Evolutionary conservation across 2,888 invertebrate genomes (phyloP).

Genomic region (Archaeoteleia sp.): DNA sequence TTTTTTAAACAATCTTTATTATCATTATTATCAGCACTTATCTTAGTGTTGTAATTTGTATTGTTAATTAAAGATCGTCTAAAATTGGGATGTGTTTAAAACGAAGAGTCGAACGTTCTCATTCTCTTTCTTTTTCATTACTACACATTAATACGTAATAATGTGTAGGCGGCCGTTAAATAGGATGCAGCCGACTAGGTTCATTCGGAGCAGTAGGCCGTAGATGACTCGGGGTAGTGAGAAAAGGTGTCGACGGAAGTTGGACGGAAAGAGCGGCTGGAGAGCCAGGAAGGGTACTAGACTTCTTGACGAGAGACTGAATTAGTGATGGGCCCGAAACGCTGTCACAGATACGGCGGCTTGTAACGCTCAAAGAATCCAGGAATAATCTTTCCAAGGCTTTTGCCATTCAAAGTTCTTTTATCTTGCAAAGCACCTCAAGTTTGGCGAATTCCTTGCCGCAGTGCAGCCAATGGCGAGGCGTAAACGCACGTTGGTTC

Average conservation of each 20-base stretch:
- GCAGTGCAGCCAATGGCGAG: conserved; percentile 30
- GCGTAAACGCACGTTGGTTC: conserved; percentile 22
- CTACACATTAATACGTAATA: conserved; percentile 48
- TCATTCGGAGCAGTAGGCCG: conserved; percentile 49
- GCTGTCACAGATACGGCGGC: conserved; percentile 39
- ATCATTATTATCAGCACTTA: no score
- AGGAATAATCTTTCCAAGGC: conserved; percentile 38
- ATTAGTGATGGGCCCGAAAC: conserved; percentile 63
- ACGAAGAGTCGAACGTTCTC: neutral
- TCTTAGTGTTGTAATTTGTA: no score
- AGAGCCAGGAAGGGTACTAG: conserved; percentile 56
- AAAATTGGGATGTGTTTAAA: neutral
- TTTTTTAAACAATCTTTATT: no score
- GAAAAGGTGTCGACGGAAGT: conserved; percentile 53
- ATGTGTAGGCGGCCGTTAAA: conserved; percentile 36
- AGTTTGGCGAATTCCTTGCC: conserved; percentile 39
- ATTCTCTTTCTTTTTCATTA: conserved; percentile 3
- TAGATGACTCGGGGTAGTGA: conserved; percentile 50
- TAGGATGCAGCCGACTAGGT: conserved; percentile 27
- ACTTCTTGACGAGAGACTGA: conserved; percentile 65
- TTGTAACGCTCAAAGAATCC: conserved; percentile 32
- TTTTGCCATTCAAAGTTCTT: conserved; percentile 35
- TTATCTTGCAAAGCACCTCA: conserved; percentile 37
- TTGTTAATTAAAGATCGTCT: neutral
- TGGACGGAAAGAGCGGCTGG: conserved; percentile 53